Conservation (phyloP, 2,888 invertebrate species). For the Onthophagus sagittarius region DNA sequence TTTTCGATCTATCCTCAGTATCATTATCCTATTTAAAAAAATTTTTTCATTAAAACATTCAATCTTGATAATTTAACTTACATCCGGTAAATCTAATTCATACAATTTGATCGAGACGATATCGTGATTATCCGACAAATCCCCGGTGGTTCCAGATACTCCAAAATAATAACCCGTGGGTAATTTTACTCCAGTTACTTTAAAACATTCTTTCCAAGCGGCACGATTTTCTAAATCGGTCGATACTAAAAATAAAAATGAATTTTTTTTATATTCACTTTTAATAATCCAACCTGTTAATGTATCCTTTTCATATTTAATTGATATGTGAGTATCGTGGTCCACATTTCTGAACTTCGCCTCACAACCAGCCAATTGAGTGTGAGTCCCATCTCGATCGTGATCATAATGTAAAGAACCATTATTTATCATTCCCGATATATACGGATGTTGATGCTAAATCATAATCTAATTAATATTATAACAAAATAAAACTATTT, state of each 20-base stretch:
- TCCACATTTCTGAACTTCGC: slow-evolving; percentile 89
- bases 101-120: slow-evolving; percentile 87
- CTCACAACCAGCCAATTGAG: slow-evolving; percentile 95
- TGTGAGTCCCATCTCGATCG: slow-evolving; percentile 97
- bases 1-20: slow-evolving; percentile 72
- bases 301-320: slow-evolving; percentile 87
- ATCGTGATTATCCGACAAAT: slow-evolving; percentile 95
- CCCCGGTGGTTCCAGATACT: slow-evolving; percentile 93
- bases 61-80: slow-evolving; percentile 37
- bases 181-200: slow-evolving; percentile 81
- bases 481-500: slow-evolving; percentile 12
- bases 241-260: slow-evolving; percentile 60
- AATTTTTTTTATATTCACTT: not conserved
- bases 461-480: slow-evolving; percentile 10
- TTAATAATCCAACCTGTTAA: slow-evolving; percentile 63
- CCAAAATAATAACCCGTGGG: slow-evolving; percentile 97
- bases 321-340: slow-evolving; percentile 84
- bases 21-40: slow-evolving; percentile 39
- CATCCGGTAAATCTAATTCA: slow-evolving; percentile 78
- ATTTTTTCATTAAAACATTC: not conserved
- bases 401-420: slow-evolving; percentile 95
- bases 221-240: slow-evolving; percentile 89
- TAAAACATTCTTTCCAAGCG: slow-evolving; percentile 91
- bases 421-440: slow-evolving; percentile 98
- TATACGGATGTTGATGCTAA: slow-evolving; percentile 96